A percentile compares a stretch with the other conserved stretches of the same genome.
Conservation (phyloP, 2,888 invertebrate genomes). For the Pocota personata region DNA sequence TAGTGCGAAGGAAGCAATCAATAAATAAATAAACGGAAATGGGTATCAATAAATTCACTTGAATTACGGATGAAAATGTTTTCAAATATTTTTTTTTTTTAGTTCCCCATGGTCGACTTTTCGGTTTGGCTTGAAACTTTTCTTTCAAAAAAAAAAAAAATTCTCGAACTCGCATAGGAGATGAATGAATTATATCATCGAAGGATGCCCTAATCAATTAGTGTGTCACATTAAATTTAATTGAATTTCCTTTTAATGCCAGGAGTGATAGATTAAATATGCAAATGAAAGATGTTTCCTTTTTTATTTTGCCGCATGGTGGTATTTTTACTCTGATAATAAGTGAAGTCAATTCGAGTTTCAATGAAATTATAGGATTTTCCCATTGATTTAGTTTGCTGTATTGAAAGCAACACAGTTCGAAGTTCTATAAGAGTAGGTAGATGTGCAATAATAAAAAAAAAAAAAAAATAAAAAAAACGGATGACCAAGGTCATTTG, state of each 20-base stretch:
- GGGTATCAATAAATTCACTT: slow-evolving; percentile 37
- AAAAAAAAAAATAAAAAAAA: too few species aligned
- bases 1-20: slow-evolving; percentile 35
- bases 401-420: background rate
- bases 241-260: slow-evolving; percentile 27
- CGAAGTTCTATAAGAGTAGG: too few species aligned
- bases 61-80: slow-evolving; percentile 16
- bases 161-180: background rate
- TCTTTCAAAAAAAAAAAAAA: background rate
- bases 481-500: background rate
- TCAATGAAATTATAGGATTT: background rate
- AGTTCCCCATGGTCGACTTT: background rate
- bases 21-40: slow-evolving; percentile 35
- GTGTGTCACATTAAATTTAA: slow-evolving; percentile 48
- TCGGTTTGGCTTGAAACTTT: background rate
- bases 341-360: background rate
- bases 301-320: background rate
- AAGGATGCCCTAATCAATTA: slow-evolving; percentile 38
- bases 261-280: slow-evolving; percentile 33
- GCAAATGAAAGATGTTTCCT: slow-evolving; percentile 4
- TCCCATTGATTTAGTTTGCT: background rate
- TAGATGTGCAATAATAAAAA: too few species aligned
- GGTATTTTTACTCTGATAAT: background rate
- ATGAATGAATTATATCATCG: slow-evolving; percentile 16
- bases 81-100: slow-evolving; percentile 1